Evolutionary conservation across 2,888 invertebrate genomes (phyloP), one percentile per base, ranked within the genome.

Genomic region (Dendrolimus pini): DNA sequence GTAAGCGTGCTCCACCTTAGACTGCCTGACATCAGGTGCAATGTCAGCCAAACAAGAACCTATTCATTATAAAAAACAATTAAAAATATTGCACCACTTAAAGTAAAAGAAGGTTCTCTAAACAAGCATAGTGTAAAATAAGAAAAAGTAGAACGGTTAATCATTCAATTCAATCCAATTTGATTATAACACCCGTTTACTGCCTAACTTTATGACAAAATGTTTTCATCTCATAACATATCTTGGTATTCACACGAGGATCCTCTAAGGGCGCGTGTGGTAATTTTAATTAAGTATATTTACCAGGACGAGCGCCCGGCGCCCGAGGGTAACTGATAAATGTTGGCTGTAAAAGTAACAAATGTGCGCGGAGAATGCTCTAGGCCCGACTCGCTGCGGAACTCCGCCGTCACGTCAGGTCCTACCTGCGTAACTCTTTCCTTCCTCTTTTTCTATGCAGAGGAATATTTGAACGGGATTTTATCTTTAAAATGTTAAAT

Each of bases 251-350:
- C 72, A 69, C 74, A 72, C 72, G 75, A 67, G 69, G 76, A 80
- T 72, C 70, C 79, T 78, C 76, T 62, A 62, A 74, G 76, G 79
- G 69, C 69, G 74, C 75, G 81, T 81, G 83, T 74, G 84, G 82
- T 83, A 84, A 86, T 88, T 88, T 87, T 88, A 88, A 88, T 88
- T 87, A 88, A 87, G 80, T 82, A 82, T 84, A 83, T 85, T 85
- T 83, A 80, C 78, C 71, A 79, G 77, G 77, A 81, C 76, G 78
- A 77, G 80, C 77, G 72, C 68, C 70, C 66, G 68, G 72, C 71
- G 74, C 71, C 72, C 68, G 68, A 71, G 63, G 78, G 72, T 65
- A 63, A 67, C 75, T 84, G 79, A 85, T 83, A 82, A 85, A 87
- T 86, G 85, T 80, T 78, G 68, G 70, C 75, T 73, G 80, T 83